Base-by-base conservation (phyloP, 2,888 invertebrate species). In the Macrophya annulata region DNA sequence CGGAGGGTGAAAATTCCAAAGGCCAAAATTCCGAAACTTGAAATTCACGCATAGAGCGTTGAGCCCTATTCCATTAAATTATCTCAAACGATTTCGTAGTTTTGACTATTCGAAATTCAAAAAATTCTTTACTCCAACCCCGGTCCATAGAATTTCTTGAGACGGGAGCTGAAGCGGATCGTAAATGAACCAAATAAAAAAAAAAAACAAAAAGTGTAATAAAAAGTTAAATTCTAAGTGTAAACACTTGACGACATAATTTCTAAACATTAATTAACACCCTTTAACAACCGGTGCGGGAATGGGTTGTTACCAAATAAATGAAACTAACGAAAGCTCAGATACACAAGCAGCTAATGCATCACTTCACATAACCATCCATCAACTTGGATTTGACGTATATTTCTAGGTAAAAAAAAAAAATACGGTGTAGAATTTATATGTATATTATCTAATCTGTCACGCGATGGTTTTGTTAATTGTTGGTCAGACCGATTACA, bases 391-490 rank as follows among this genome's bases (percentile, higher is more conserved):
- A 1, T 81, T 62, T 62, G 81, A 81, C 81, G 62, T 25, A 21
- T 81, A 21, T 81, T n/a, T 40, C 62, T 45, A 43, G 43, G 59
- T 25, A 25, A 81, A 62, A 81, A 81, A 79, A 62, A 37, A 21
- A 43, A n/a, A n/a, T n/a, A 2, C 21, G 21, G 12, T 21, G 37
- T 17, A 43, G 43, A 62, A 40, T 6, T 81, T 40, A n/a, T n/a
- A n/a, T n/a, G n/a, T 21, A 43, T 62, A 40, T 37, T 77, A 77
- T 77, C 77, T 77, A 31, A 77, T 37, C 51, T 55, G 77, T 77
- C 77, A 77, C 77, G 77, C 77, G 17, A 77, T n/a, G 55, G 25
- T 77, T 77, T 59, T 59, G 43, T 62, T 62, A 81, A 81, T 81
- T 81, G 81, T 81, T 37, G 51, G 25, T 48, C 51, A 77, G 48